phyloP scores from a whole-genome alignment of 2,797 vertebrate species.

The Sebastes diploproa region DNA sequence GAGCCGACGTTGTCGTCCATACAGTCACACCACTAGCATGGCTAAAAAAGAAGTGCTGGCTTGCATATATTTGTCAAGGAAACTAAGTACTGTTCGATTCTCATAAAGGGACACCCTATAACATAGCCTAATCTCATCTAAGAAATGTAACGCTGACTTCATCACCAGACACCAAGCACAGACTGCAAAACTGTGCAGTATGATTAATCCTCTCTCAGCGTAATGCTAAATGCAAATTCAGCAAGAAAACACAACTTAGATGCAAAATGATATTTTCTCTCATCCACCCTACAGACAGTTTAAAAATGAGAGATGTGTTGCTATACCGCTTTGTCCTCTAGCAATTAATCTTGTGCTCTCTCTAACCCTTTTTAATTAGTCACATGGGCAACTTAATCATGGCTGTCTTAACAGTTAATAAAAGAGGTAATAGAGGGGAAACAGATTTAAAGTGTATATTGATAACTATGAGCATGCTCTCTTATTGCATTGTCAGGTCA shows the following conservation, averaged over 20 bases:
- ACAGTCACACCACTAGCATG: not conserved
- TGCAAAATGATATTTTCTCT: not conserved
- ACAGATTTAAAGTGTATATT: not conserved
- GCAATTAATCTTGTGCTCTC: not conserved
- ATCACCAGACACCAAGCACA: not conserved
- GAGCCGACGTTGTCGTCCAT: rapidly evolving
- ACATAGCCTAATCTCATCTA: not conserved
- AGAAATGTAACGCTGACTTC: conserved; percentile 21
- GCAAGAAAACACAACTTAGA: conserved; percentile 15
- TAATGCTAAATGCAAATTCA: conserved; percentile 10
- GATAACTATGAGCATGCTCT: not conserved
- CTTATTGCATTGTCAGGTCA: not conserved
- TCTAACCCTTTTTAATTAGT: not conserved
- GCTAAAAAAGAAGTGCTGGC: not conserved
- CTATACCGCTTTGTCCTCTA: not conserved
- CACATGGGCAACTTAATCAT: not conserved
- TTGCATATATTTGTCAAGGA: not conserved
- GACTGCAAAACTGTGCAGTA: conserved; percentile 11
- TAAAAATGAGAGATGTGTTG: not conserved
- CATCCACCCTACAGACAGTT: not conserved
- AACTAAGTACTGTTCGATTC: not conserved
- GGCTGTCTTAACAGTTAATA: not conserved
- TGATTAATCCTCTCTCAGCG: conserved; percentile 21
- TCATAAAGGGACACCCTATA: not conserved
- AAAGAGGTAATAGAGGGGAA: not conserved